phyloP scores from a whole-genome alignment of 2,888 invertebrate genomes.

The Eledona agricola region DNA sequence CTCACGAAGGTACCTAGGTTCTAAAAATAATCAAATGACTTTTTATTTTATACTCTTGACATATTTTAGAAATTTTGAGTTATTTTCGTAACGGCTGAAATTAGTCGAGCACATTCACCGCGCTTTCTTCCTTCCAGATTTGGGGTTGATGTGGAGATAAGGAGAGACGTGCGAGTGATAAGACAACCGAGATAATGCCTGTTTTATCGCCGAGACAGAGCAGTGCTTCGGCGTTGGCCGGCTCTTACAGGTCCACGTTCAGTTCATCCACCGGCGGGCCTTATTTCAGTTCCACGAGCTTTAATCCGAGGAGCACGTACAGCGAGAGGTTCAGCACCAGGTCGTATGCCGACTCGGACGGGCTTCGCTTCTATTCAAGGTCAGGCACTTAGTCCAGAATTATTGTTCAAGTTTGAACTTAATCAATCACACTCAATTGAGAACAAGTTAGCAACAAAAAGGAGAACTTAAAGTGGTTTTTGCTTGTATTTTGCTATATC shows the following conservation, averaged over 20 bases:
- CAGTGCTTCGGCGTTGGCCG: conserved; percentile 59
- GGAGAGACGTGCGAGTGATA: conserved; percentile 19
- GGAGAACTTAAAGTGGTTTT: too few relatives aligned
- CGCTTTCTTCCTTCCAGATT: conserved; percentile 18
- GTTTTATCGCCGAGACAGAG: conserved; percentile 69
- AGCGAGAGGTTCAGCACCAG: conserved; percentile 67
- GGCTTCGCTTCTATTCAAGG: conserved; percentile 63
- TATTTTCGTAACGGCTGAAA: conserved; percentile 27
- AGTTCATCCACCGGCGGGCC: conserved; percentile 67
- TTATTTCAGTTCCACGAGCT: conserved; percentile 64
- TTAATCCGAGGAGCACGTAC: conserved; percentile 60
- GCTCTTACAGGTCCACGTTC: conserved; percentile 64
- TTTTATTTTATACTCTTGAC: conserved; percentile 28
- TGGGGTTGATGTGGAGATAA: conserved; percentile 5
- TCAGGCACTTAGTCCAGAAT: conserved; percentile 28
- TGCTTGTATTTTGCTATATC: too few relatives aligned
- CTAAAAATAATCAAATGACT: conserved; percentile 32
- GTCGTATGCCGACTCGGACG: conserved; percentile 67
- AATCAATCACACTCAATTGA: background rate
- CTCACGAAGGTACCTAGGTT: conserved; percentile 23
- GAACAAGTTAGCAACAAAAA: too few relatives aligned
- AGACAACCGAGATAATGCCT: conserved; percentile 61
- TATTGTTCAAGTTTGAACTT: background rate
- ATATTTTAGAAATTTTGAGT: conserved; percentile 34
- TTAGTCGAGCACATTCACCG: conserved; percentile 27